Evolutionary conservation across 1,140 invertebrate genomes (phyloP).

Genomic region (Aradophagus sp.): DNA sequence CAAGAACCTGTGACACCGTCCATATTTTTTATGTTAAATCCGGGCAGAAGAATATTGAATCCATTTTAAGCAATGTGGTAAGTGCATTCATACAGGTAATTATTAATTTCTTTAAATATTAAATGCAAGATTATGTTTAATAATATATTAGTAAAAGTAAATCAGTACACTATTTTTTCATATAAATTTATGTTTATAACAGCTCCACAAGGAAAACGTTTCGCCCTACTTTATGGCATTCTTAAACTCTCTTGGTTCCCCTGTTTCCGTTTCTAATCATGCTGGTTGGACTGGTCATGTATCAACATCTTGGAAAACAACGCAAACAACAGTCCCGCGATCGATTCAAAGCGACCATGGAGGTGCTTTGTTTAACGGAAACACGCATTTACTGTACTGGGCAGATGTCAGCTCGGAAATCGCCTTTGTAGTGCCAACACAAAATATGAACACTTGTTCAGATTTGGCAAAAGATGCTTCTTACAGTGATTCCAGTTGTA

Average conservation of each 20-base stretch:
- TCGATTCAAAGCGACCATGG: slow-evolving; percentile 75
- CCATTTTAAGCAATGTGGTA: slow-evolving; percentile 91
- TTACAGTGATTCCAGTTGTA: slow-evolving; percentile 64
- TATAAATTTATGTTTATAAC: slow-evolving; percentile 11
- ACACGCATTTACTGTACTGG: slow-evolving; percentile 91
- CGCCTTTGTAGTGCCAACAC: slow-evolving; percentile 93
- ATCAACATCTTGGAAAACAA: slow-evolving; percentile 83
- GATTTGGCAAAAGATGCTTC: slow-evolving; percentile 63
- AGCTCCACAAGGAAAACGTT: slow-evolving; percentile 75
- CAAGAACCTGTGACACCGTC: slow-evolving; percentile 92
- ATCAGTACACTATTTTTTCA: too few relatives aligned
- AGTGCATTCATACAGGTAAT: too few relatives aligned
- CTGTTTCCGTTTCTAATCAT: slow-evolving; percentile 87
- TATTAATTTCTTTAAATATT: too few relatives aligned
- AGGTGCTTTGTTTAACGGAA: slow-evolving; percentile 82
- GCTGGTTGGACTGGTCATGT: slow-evolving; percentile 93
- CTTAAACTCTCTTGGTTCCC: slow-evolving; percentile 88
- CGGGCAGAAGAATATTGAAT: slow-evolving; percentile 83
- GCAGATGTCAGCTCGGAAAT: slow-evolving; percentile 96
- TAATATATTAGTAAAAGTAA: too few relatives aligned
- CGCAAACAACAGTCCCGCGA: slow-evolving; percentile 58
- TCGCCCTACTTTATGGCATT: slow-evolving; percentile 87
- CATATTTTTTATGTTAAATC: slow-evolving; percentile 96
- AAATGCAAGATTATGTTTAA: too few relatives aligned
- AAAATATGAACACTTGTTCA: slow-evolving; percentile 68